Evolutionary conservation across 2,888 invertebrate genomes (phyloP), one percentile per base, ranked within the genome.

Genomic region (Steinernema scapterisci): DNA sequence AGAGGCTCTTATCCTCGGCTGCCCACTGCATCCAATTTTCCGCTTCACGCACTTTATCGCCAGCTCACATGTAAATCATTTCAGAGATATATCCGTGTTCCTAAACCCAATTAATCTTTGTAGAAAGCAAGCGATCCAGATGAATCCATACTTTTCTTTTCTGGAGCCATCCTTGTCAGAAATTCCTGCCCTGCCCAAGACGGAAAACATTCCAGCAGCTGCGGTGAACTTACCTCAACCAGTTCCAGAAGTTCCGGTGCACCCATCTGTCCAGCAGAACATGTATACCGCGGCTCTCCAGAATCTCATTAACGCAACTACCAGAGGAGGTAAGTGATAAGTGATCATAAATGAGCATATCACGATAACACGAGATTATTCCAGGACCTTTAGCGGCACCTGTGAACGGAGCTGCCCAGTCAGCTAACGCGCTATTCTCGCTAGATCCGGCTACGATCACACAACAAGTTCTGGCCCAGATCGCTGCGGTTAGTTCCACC

Each of bases 341-440:
- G 19, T 13, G 9, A 38, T 38, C n/a, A 48, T 48, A 5, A 48
- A 7, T 48, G 48, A n/a, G 5, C 16, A 16, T 48, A n/a, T 19
- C n/a, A 48, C 13, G 3, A 7, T 48, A 48, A 48, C 3, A 48
- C n/a, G n/a, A n/a, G n/a, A n/a, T n/a, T n/a, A 48, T 5, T 13
- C n/a, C n/a, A 48, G 16, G 16, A 48, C 3, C 19, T 48, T 13
- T 48, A 13, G 48, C n/a, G 5, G 48, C 19, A 48, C 38, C 48
- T 7, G 13, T 16, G 5, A 63, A 43, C 16, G 91, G 89, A 93
- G 94, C 82, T 93, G 91, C 92, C 93, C 94, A 87, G 92, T 94
- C 93, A 93, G 93, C 87, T 19, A 80, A 48, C 13, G 13, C 75
- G 19, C 9, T 38, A 9, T 38, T 38, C 38, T 38, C 38, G 38